phyloP scores from a whole-genome alignment of 2,888 invertebrate species.

The Himalopsyche anomala region DNA sequence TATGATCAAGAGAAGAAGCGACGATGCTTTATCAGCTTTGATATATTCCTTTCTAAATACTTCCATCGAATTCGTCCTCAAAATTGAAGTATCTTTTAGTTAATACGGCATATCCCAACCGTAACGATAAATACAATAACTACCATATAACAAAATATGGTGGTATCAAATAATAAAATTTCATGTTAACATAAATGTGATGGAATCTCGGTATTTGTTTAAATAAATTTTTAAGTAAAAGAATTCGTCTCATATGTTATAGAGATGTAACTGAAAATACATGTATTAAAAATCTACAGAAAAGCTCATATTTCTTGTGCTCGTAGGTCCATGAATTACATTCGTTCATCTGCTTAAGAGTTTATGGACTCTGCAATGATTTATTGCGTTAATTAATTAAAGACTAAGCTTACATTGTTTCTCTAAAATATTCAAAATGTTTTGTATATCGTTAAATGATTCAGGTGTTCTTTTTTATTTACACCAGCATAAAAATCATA shows the following conservation, averaged over 20 bases:
- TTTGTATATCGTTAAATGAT: conserved; percentile 37
- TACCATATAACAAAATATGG: background rate
- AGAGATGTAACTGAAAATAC: background rate
- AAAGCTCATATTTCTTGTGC: conserved; percentile 65
- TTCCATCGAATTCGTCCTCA: background rate
- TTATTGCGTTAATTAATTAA: conserved; percentile 48
- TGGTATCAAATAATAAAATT: background rate
- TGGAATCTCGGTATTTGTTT: background rate
- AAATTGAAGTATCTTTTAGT: background rate
- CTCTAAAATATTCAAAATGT: conserved; percentile 41
- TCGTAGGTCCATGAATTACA: conserved; percentile 55
- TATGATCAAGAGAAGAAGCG: conserved; percentile 13
- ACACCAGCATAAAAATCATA: conserved; percentile 2
- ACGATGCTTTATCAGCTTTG: background rate
- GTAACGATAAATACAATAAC: conserved; percentile 1
- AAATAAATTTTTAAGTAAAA: background rate
- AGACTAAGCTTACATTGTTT: conserved; percentile 38
- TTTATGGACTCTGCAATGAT: conserved; percentile 56
- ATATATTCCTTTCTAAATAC: background rate
- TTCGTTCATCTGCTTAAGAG: conserved; percentile 56
- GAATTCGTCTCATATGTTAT: conserved; percentile 11
- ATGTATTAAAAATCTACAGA: conserved; percentile 63
- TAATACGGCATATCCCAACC: background rate
- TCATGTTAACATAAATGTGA: background rate
- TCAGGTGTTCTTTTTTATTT: background rate